Evolutionary conservation across 2,888 invertebrate species (phyloP), one percentile per base, ranked within the genome.

Genomic region (Monochamus alternatus): DNA sequence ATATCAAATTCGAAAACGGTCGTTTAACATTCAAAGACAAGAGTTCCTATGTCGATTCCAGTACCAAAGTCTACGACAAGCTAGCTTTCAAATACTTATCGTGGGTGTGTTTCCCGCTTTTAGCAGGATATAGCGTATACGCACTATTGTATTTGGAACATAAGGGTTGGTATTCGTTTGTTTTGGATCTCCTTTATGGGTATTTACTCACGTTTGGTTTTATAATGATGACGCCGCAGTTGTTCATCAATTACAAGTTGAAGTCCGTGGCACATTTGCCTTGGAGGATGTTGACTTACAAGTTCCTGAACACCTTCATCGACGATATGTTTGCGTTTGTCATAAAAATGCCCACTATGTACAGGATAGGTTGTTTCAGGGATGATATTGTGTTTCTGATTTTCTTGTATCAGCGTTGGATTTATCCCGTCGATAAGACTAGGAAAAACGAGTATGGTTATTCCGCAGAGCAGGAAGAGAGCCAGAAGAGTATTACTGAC

Each of bases 271-370:
- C 99, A 9, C 99, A 99, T 90, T 91, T 99, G 84, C 99, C 99
- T 4, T 99, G 99, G 99, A 93, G 99, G 77, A 99, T 99, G 99
- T 94, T 99, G 93, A 98, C 98, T 9, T 99, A 99, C 89, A 99
- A 99, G 91, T 98, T 98, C 89, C 93, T 99, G 75, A 99, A 99
- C 89, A 99, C 99, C 31, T 99, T 99, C 89, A 99, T 99, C 85
- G 99, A 99, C 90, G 99, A 99, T 89, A 97, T 99, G 85, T 99
- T 99, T 91, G 99, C 99, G 76, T 99, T 99, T 91, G 98, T 99
- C 79, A 99, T 99, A 85, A 98, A 98, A 90, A 99, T 99, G 99
- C 99, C 99, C 43, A 99, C 98, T 1, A 95, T 99, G 93, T 99
- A 99, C 87, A 93, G 99, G 83, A 89, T 99, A 85, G 99, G 99